A percentile compares a stretch with the other conserved stretches of the same genome.
Conservation (phyloP, 2,888 invertebrate genomes). For the Syrista parreyssii region DNA sequence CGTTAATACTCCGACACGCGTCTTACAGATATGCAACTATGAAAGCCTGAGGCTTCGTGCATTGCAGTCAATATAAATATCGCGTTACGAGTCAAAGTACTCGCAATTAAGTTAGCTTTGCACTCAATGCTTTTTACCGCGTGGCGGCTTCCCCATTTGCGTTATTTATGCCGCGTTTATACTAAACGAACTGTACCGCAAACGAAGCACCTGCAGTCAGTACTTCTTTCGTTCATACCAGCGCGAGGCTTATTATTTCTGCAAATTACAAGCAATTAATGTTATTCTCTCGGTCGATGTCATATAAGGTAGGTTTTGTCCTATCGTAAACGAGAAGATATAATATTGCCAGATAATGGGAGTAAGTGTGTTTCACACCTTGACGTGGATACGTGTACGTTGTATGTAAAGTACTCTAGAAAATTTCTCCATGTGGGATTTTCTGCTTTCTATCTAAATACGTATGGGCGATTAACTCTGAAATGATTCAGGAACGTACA, state of each 20-base stretch:
- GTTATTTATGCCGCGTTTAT: conserved; percentile 33
- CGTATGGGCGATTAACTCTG: too few species aligned
- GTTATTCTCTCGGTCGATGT: conserved; percentile 17
- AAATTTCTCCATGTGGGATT: too few species aligned
- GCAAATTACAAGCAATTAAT: conserved; percentile 53
- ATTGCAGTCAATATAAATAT: conserved; percentile 35
- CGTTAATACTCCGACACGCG: background rate
- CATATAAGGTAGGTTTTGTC: background rate
- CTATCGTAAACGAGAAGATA: background rate
- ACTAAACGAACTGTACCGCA: conserved; percentile 20
- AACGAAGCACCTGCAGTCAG: conserved; percentile 38
- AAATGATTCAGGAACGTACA: too few species aligned
- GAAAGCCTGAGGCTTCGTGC: conserved; percentile 10
- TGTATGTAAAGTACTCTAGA: too few species aligned
- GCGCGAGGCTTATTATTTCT: conserved; percentile 47
- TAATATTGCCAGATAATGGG: too few species aligned
- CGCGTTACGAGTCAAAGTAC: conserved; percentile 34
- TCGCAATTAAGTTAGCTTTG: conserved; percentile 39
- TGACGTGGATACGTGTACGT: too few species aligned
- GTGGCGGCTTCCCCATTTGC: conserved; percentile 41
- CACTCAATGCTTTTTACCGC: conserved; percentile 29
- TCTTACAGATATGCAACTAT: background rate
- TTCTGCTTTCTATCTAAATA: too few species aligned
- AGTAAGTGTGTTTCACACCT: too few species aligned
- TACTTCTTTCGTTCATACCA: conserved; percentile 35